Evolutionary conservation across 2,888 invertebrate species (phyloP).

Genomic region (Xestia ashworthii): DNA sequence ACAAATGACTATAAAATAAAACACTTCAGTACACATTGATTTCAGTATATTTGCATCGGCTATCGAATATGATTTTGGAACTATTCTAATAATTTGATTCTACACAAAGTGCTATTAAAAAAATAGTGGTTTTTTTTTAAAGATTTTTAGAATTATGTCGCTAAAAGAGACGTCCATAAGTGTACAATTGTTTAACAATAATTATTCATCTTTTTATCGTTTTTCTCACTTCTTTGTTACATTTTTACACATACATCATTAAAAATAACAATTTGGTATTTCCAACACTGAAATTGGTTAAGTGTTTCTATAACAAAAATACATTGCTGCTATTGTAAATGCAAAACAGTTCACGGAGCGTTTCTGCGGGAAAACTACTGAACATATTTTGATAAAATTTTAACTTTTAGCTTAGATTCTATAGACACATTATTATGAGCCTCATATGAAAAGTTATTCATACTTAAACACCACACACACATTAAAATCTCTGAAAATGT

Average conservation of each 20-base stretch:
- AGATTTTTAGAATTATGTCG: neutral
- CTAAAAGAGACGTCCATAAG: neutral
- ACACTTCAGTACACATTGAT: conserved; percentile 30
- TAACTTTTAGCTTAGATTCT: neutral
- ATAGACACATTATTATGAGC: neutral
- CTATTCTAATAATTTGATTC: neutral
- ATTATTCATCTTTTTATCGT: neutral
- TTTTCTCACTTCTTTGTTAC: neutral
- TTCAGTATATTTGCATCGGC: conserved; percentile 3
- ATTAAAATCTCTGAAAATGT: too few relatives aligned
- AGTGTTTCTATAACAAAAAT: neutral
- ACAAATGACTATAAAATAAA: neutral
- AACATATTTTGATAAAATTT: neutral
- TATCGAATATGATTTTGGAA: neutral
- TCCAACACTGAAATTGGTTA: neutral
- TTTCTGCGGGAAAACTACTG: neutral
- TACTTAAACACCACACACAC: neutral
- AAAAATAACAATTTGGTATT: neutral
- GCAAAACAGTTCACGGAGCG: neutral
- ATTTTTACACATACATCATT: too few relatives aligned
- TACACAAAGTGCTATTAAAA: neutral
- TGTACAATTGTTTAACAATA: neutral
- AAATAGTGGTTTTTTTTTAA: neutral
- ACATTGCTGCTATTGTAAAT: neutral
- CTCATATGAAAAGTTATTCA: neutral